Evolutionary conservation across 1,140 invertebrate genomes (phyloP).

Genomic region (Drosophila triauraria): DNA sequence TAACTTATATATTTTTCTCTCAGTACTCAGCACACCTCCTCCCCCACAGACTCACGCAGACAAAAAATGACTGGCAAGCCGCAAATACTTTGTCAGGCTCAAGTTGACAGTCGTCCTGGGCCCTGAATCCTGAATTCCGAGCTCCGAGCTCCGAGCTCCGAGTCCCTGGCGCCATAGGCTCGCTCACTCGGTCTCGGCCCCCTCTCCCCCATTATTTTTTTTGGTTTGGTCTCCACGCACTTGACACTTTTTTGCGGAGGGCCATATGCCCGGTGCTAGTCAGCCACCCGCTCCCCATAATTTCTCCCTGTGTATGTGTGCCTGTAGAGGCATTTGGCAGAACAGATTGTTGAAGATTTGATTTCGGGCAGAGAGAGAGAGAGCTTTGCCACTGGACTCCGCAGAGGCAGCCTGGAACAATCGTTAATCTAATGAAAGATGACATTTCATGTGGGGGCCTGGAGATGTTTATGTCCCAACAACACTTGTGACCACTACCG

Average conservation of each 20-base stretch:
- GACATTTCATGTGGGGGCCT: conserved; percentile 60
- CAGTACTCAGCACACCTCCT: conserved; percentile 1
- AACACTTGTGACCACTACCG: conserved; percentile 51
- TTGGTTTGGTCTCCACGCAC: conserved; percentile 44
- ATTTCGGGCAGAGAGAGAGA: conserved; percentile 58
- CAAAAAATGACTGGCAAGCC: conserved; percentile 81
- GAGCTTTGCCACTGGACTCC: conserved; percentile 33
- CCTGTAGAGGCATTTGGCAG: conserved; percentile 53
- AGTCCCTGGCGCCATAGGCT: conserved; percentile 40
- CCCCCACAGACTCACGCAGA: conserved; percentile 20
- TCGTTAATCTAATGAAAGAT: conserved; percentile 83
- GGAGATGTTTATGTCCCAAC: conserved; percentile 43
- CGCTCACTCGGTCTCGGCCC: neutral
- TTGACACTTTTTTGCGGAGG: conserved; percentile 69
- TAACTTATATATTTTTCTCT: neutral
- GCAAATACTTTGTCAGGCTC: conserved; percentile 82
- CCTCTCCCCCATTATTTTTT: neutral
- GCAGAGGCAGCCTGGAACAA: conserved; percentile 39
- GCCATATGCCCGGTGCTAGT: conserved; percentile 26
- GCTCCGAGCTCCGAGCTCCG: conserved; percentile 9
- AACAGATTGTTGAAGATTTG: conserved; percentile 80
- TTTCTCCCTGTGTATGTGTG: conserved; percentile 15
- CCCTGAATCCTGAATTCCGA: conserved; percentile 32
- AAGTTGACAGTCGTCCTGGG: conserved; percentile 77
- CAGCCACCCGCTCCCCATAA: neutral